Evolutionary conservation across 2,888 invertebrate genomes (phyloP).

Genomic region (Heliconius sara): DNA sequence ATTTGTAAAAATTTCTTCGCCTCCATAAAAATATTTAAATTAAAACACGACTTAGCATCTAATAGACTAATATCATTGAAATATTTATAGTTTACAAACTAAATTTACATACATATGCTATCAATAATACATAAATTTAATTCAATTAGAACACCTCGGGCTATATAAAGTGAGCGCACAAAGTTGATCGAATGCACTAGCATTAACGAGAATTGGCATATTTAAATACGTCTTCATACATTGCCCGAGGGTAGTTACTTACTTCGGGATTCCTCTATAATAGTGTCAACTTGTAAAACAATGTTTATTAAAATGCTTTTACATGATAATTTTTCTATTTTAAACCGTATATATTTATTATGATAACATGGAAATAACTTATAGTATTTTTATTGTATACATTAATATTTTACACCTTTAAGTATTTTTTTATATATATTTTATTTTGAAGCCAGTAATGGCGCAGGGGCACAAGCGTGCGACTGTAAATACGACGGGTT

Average conservation of each 20-base stretch:
- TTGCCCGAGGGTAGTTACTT: constrained; percentile 35
- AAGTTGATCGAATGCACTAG: constrained; percentile 28
- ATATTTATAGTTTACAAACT: background rate
- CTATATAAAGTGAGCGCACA: background rate
- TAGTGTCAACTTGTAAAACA: constrained; percentile 30
- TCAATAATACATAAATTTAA: background rate
- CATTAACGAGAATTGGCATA: constrained; percentile 35
- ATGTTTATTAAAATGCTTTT: constrained; percentile 35
- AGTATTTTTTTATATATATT: too few relatives aligned
- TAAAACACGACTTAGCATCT: background rate
- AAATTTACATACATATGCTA: background rate
- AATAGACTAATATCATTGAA: background rate
- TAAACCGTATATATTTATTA: background rate
- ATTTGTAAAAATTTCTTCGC: too few relatives aligned
- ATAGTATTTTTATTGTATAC: too few relatives aligned
- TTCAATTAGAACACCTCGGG: constrained; percentile 16
- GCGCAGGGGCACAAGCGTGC: too few relatives aligned
- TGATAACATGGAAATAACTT: background rate
- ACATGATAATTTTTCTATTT: constrained; percentile 13
- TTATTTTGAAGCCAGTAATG: background rate
- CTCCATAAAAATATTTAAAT: background rate
- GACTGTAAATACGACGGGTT: too few relatives aligned
- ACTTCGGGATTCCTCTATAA: constrained; percentile 39
- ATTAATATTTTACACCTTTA: too few relatives aligned
- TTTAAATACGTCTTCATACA: constrained; percentile 43